Evolutionary conservation across 2,797 vertebrate species (phyloP).

Genomic region (Taeniopygia guttata): DNA sequence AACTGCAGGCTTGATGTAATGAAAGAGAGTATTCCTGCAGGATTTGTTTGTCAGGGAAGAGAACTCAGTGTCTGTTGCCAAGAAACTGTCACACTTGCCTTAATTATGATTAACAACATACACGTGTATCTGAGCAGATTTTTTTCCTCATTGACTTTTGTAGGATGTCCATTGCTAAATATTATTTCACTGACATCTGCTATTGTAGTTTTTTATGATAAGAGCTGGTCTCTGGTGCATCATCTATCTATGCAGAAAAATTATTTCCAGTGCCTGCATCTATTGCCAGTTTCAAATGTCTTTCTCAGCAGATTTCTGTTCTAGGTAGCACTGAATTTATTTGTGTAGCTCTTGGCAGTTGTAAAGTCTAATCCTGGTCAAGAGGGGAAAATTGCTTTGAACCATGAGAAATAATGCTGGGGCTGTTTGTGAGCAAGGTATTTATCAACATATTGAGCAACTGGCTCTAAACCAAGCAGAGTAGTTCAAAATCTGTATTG

Average conservation of each 20-base stretch:
- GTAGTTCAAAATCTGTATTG: neutral
- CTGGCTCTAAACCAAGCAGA: neutral
- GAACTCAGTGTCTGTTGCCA: constrained; percentile 76
- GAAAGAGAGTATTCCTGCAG: constrained; percentile 80
- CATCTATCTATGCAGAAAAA: neutral
- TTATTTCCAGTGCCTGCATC: constrained; percentile 8
- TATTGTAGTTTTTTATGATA: constrained; percentile 7
- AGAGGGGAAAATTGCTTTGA: neutral
- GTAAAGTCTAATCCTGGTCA: neutral
- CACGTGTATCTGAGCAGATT: constrained; percentile 72
- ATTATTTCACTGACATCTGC: constrained; percentile 77
- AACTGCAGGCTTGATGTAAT: constrained; percentile 58
- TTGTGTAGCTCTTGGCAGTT: neutral
- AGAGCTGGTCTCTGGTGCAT: neutral
- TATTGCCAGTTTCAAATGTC: neutral
- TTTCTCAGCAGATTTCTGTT: neutral
- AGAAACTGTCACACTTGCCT: constrained; percentile 91
- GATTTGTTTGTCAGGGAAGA: constrained; percentile 74
- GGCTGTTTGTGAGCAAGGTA: neutral
- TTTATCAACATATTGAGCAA: neutral
- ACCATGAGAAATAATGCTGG: neutral
- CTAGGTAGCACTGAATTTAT: neutral
- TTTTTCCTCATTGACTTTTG: constrained; percentile 77
- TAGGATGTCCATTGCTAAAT: constrained; percentile 80
- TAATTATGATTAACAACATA: constrained; percentile 99